Evolutionary conservation across 1,140 invertebrate species (phyloP).

Genomic region (Bombus vancouverensis): DNA sequence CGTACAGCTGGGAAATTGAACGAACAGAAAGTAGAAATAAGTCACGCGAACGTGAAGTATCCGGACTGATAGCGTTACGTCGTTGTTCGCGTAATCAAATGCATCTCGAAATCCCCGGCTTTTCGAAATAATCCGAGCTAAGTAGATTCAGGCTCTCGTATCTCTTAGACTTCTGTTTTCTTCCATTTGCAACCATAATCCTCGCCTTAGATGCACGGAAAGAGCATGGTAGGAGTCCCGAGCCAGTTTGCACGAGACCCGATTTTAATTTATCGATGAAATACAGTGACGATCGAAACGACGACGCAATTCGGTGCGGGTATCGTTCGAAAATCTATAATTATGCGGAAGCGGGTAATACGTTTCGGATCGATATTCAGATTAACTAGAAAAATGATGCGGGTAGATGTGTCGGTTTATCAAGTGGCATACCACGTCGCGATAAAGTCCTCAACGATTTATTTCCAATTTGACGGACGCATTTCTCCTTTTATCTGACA

Average conservation of each 20-base stretch:
- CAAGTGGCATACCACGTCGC: background rate
- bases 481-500: background rate
- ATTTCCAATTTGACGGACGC: slow-evolving; percentile 25
- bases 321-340: slow-evolving; percentile 3
- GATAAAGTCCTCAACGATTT: slow-evolving; percentile 38
- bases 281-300: background rate
- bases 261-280: slow-evolving; percentile 9
- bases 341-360: slow-evolving; percentile 44
- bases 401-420: slow-evolving; percentile 24
- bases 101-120: slow-evolving; percentile 1
- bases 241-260: background rate
- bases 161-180: background rate
- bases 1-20: background rate
- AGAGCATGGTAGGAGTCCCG: no score
- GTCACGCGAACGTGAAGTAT: background rate
- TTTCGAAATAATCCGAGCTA: slow-evolving; percentile 44
- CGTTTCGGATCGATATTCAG: slow-evolving; percentile 55
- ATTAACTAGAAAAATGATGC: slow-evolving; percentile 54
- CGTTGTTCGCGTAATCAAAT: slow-evolving; percentile 41
- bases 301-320: slow-evolving; percentile 10
- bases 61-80: background rate
- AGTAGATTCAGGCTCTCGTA: slow-evolving; percentile 23
- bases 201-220: background rate
- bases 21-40: slow-evolving; percentile 2
- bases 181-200: background rate